Evolutionary conservation across 92 coral and sea anemone species (phyloP), one percentile per base, ranked within the genome.

Genomic region (Phenganax stokvisi): DNA sequence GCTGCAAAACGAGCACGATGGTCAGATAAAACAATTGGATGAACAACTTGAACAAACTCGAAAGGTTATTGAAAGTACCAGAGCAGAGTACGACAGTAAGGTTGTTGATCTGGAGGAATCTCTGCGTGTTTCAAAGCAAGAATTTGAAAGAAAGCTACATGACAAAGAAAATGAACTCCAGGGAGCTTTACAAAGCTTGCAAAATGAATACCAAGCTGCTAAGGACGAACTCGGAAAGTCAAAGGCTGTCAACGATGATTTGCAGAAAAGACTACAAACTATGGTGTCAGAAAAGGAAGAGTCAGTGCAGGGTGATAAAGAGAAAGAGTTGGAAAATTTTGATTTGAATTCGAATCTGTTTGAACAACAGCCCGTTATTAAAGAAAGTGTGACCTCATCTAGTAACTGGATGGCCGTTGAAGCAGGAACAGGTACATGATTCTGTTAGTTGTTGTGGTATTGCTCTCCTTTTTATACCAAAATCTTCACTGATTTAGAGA

Each of bases 1-100:
- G 51, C 84, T 59, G 71, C 78, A 62, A 84, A 81, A 29, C 15
- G 96, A 89, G 77, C 87, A 63, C 15, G 72, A 62, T 9, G 17
- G 65, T 10, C 74, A 79, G 74, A 64, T 79, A 6, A 79, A 12
- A 54, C 73, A 79, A 51, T 62, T 79, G 83, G 83, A 79, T 31
- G 74, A 62, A 60, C 83, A 79, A 60, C 83, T 79, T 12, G 83
- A 79, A 51, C 73, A 79, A 79, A 79, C 83, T 10, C 83, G 83
- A 30, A 57, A 79, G 52, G 17, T 79, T 17, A 54, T 79, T 9
- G 83, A 79, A 20, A 79, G 59, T 63, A 65, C 63, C 20, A 79
- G 63, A 79, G 68, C 37, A 12, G 83, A 62, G 51, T 15, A 12
- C 55, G 83, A 79, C 10, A 27, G 69, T 44, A 79, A 64, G 9